phyloP scores from a whole-genome alignment of 92 coral and sea anemone species.

The Porites divaricata region DNA sequence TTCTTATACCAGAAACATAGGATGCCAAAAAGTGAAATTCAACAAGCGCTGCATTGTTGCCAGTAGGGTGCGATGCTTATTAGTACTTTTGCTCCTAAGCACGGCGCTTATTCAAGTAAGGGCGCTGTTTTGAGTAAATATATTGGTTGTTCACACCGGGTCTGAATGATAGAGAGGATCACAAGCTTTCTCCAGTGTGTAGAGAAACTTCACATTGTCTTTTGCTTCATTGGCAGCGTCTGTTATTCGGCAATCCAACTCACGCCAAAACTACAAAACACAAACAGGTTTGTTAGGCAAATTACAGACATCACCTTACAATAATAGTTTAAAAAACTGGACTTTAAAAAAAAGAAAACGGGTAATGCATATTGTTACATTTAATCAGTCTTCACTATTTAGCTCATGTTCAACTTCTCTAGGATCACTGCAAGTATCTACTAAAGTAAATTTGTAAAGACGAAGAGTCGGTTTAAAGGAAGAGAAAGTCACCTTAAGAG shows the following conservation, averaged over 20 bases:
- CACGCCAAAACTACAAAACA: conserved; percentile 71
- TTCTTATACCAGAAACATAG: too few species aligned
- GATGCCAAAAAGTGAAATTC: too few species aligned
- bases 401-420: background rate
- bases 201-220: conserved; percentile 85
- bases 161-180: conserved; percentile 89
- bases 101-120: too few species aligned
- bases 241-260: conserved; percentile 85
- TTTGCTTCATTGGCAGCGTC: conserved; percentile 93
- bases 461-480: too few species aligned
- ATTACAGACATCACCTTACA: background rate
- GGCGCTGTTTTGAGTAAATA: background rate
- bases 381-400: too few species aligned
- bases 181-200: conserved; percentile 88
- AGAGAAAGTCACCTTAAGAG: conserved; percentile 62
- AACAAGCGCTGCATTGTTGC: too few species aligned
- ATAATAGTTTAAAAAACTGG: background rate
- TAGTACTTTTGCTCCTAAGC: too few species aligned
- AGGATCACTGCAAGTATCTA: background rate
- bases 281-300: background rate
- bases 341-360: background rate
- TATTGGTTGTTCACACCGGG: conserved; percentile 57
- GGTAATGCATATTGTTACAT: too few species aligned
- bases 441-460: too few species aligned
- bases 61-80: too few species aligned